phyloP scores from a whole-genome alignment of 2,888 invertebrate species.

The Pollenia griseotomentosa region DNA sequence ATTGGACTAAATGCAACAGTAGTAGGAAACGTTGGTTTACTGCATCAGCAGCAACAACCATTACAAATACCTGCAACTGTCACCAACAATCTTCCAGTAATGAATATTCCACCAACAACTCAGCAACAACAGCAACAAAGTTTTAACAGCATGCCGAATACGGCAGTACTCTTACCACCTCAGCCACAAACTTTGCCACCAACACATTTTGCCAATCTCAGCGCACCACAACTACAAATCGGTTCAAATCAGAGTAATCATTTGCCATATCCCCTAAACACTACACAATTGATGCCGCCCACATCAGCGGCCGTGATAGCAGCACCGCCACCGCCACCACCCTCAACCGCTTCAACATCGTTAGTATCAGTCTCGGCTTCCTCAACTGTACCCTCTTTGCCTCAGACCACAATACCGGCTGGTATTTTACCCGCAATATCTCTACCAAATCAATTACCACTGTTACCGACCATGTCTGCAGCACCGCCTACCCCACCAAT shows the following conservation, averaged over 20 bases:
- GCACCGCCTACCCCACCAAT: constrained; percentile 50
- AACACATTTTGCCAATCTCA: constrained; percentile 69
- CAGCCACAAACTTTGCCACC: constrained; percentile 61
- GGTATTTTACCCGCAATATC: constrained; percentile 34
- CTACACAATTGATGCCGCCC: constrained; percentile 70
- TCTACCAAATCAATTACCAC: constrained; percentile 59
- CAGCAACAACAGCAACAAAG: constrained; percentile 66
- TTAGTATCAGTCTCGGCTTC: not conserved
- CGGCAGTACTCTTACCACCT: constrained; percentile 62
- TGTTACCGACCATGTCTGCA: constrained; percentile 50
- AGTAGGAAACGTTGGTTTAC: constrained; percentile 30
- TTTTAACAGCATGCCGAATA: constrained; percentile 59
- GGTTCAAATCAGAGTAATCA: constrained; percentile 69
- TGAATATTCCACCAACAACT: constrained; percentile 63
- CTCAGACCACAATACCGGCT: constrained; percentile 22
- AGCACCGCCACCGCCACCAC: constrained; percentile 72
- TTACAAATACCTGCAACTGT: constrained; percentile 10
- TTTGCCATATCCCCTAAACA: constrained; percentile 74
- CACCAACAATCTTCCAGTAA: constrained; percentile 39
- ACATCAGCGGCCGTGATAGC: constrained; percentile 73
- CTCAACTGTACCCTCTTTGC: constrained; percentile 3
- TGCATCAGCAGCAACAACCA: constrained; percentile 40
- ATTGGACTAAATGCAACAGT: constrained; percentile 6
- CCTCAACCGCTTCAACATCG: constrained; percentile 27
- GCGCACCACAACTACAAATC: constrained; percentile 54